Base-by-base conservation (phyloP, 2,888 invertebrate species). In the Rugalucina vietnamica region DNA sequence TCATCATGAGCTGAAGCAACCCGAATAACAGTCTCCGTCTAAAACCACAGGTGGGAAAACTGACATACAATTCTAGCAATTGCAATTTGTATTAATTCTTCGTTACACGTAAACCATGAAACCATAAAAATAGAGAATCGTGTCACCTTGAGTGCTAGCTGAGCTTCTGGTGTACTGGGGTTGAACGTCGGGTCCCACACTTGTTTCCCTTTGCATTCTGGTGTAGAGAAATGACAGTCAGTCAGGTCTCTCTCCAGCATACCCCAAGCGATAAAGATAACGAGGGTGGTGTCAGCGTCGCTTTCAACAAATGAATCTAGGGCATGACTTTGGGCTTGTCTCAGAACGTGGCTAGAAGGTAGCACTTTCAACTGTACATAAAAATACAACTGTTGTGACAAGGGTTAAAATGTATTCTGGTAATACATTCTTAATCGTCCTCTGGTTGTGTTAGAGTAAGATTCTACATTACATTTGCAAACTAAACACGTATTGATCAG, bases 161-260 rank as follows among this genome's bases (percentile, higher is more conserved):
- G 93, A 27, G 91, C 90, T 14, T 79, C 82, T 14, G 75, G 73
- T 5, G 90, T 82, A 78, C 91, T 91, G 32, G 93, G 79, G 54
- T 91, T 85, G 81, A 93, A 93, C 1, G 60, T 57, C 32, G 89
- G 83, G 79, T 93, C 93, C 77, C 87, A 93, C 8, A 89, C 86
- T 1, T 89, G 86, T 8, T 50, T 43, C 0, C 93, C 93, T 0
- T 57, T 29, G 78, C 93, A 93, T n/a, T 86, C 76, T 14, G 88
- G 84, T 34, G 91, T 87, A 4, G 93, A 91, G 74, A 89, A 87
- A 77, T 93, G 90, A 71, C 93, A 93, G 21, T 43, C 43, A 36
- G 84, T 81, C 70, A 91, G 72, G 79, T 92, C 91, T 29, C 90
- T 91, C 5, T 87, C 78, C 75, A 86, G 81, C 29, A 93, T 80